A percentile compares a stretch with the other conserved stretches of the same genome.
phyloP scores from a whole-genome alignment of 1,140 invertebrate genomes.

The Euura lappo region DNA sequence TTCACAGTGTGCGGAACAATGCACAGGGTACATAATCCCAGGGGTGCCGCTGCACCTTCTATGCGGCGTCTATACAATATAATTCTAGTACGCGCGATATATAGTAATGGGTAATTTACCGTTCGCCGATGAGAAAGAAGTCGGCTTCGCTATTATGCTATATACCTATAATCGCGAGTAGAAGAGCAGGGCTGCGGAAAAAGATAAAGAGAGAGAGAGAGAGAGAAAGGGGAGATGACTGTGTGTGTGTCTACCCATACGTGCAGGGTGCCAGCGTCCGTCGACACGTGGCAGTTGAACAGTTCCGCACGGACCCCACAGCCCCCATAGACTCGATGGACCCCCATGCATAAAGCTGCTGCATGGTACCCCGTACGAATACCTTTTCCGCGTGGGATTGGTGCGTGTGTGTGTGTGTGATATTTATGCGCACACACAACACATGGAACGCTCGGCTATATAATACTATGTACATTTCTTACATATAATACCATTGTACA shows the following conservation, averaged over 20 bases:
- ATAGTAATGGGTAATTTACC: conserved; percentile 1
- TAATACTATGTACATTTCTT: no score
- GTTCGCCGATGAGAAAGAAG: conserved; percentile 6
- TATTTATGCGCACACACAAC: no score
- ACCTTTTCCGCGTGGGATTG: neutral
- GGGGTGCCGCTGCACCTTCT: neutral
- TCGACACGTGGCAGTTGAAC: conserved; percentile 6
- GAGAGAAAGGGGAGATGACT: neutral
- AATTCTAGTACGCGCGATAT: neutral
- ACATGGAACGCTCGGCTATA: no score
- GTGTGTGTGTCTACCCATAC: neutral
- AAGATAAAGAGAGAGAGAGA: no score
- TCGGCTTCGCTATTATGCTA: neutral
- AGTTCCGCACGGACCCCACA: neutral
- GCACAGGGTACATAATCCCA: neutral
- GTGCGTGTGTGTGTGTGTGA: no score
- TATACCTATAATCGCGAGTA: neutral
- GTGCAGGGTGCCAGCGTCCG: neutral
- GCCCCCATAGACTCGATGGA: neutral
- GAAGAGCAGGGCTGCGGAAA: no score
- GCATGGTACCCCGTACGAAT: neutral
- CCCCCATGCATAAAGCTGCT: neutral
- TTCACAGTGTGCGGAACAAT: neutral
- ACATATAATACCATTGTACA: conserved; percentile 1
- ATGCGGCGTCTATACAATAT: neutral